A percentile compares a stretch with the other conserved stretches of the same genome.
phyloP scores from a whole-genome alignment of 1,140 invertebrate species.

The Atta colombica region DNA sequence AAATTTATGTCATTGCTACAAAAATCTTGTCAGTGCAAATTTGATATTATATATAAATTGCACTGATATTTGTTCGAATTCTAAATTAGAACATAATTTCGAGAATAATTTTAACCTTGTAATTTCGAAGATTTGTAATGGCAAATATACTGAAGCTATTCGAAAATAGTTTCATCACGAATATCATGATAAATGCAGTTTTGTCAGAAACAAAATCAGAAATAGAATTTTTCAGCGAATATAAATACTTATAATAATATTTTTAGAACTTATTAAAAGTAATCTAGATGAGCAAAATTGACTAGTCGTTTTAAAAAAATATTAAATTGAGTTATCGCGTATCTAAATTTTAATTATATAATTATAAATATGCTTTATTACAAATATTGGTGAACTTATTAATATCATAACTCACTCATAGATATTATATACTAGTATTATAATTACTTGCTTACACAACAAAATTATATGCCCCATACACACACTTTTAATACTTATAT shows the following conservation, averaged over 20 bases:
- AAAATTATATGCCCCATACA: background rate
- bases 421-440: conserved; percentile 21
- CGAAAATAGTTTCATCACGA: background rate
- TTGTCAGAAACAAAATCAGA: background rate
- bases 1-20: background rate
- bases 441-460: conserved; percentile 10
- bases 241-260: background rate
- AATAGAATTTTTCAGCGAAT: background rate
- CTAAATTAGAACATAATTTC: background rate
- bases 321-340: background rate
- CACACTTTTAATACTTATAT: conserved; percentile 5
- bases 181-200: background rate
- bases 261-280: background rate
- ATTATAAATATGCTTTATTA: conserved; percentile 39
- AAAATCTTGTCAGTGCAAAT: background rate
- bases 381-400: conserved; percentile 25
- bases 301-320: background rate
- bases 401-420: conserved; percentile 15
- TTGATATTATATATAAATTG: background rate
- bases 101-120: background rate
- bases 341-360: conserved; percentile 33
- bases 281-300: background rate
- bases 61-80: background rate
- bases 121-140: background rate
- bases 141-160: background rate